Evolutionary conservation across 2,113 vertebrate species (phyloP).

Genomic region (Ochotona princeps): DNA sequence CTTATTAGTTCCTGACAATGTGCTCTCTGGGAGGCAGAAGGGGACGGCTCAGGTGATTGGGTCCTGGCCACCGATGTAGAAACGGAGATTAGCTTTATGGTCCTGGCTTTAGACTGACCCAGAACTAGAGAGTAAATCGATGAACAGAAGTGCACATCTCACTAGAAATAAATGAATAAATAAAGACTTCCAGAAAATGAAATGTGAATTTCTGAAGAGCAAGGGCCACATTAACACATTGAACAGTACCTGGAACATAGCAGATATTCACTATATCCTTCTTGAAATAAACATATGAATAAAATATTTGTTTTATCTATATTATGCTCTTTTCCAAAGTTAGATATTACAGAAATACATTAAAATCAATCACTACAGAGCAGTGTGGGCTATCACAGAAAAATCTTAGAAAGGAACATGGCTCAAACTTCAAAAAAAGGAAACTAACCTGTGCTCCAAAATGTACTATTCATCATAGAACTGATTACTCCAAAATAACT

Average conservation of each 20-base stretch:
- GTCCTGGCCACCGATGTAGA: too few relatives aligned
- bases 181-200: too few relatives aligned
- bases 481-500: constrained; percentile 66
- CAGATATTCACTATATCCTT: not conserved
- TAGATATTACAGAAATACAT: not conserved
- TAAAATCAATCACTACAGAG: not conserved
- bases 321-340: not conserved
- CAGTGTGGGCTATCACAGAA: not conserved
- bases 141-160: too few relatives aligned
- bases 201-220: not conserved
- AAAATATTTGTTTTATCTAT: constrained; percentile 8
- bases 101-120: too few relatives aligned
- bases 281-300: not conserved
- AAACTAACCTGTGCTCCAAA: constrained; percentile 54
- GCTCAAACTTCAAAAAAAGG: constrained; percentile 40
- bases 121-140: too few relatives aligned
- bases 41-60: too few relatives aligned
- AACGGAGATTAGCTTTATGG: too few relatives aligned
- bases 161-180: too few relatives aligned
- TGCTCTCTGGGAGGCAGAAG: too few relatives aligned
- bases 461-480: constrained; percentile 26
- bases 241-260: not conserved
- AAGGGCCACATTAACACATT: not conserved
- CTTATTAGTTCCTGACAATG: too few relatives aligned
- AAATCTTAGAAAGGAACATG: constrained; percentile 61